Evolutionary conservation across 2,888 invertebrate species (phyloP).

Genomic region (Cetonia aurata): DNA sequence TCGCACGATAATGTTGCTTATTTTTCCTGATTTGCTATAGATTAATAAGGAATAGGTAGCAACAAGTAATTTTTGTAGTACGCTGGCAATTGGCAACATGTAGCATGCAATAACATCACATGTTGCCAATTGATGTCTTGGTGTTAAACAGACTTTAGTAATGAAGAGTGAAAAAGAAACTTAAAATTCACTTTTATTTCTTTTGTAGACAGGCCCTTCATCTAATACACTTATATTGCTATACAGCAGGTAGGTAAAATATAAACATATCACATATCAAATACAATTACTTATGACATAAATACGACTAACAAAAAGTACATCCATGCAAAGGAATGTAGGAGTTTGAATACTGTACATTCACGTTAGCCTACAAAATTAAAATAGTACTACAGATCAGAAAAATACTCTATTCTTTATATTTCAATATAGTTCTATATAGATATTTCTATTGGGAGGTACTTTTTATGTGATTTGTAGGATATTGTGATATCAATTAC

Average conservation of each 20-base stretch:
- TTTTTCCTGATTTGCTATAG: no score
- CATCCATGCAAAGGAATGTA: slow-evolving; percentile 33
- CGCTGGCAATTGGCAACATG: no score
- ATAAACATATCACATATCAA: slow-evolving; percentile 34
- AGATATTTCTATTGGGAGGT: slow-evolving; percentile 27
- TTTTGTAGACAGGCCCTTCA: slow-evolving; percentile 45
- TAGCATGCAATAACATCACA: no score
- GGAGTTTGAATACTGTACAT: slow-evolving; percentile 23
- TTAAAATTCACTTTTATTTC: slow-evolving; percentile 42
- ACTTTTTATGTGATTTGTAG: slow-evolving; percentile 31
- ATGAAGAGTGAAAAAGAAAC: not conserved
- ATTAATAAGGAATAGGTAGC: no score
- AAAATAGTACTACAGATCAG: slow-evolving; percentile 24
- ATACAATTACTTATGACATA: slow-evolving; percentile 13
- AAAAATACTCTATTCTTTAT: slow-evolving; percentile 37
- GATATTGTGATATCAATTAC: slow-evolving; percentile 22
- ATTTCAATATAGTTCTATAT: slow-evolving; percentile 22
- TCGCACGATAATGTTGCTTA: no score
- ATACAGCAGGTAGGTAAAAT: slow-evolving; percentile 40
- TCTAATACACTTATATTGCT: slow-evolving; percentile 49
- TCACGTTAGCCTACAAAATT: slow-evolving; percentile 14
- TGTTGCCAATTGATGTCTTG: no score
- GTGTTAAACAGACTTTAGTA: no score
- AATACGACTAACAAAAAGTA: slow-evolving; percentile 6
- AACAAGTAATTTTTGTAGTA: no score